Conservation (phyloP, 2,797 vertebrate genomes). For the Notolabrus celidotus region DNA sequence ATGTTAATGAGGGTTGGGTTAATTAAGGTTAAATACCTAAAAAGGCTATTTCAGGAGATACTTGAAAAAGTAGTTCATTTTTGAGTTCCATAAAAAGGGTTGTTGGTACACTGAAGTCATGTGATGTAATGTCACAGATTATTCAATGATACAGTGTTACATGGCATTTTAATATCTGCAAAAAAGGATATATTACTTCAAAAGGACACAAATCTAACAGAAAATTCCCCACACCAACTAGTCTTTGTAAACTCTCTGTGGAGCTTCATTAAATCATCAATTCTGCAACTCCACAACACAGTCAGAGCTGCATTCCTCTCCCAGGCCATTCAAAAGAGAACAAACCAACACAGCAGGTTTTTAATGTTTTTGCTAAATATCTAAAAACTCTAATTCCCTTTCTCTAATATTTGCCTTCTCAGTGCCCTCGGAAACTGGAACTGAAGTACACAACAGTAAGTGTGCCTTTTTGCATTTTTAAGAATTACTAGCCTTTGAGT, state of each 20-base stretch:
- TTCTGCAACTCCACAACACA: slow-evolving; percentile 27
- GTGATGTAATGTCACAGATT: no score
- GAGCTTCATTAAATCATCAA: slow-evolving; percentile 23
- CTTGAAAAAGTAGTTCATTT: background rate
- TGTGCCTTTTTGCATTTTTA: slow-evolving; percentile 14
- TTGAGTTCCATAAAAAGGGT: no score
- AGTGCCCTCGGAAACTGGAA: slow-evolving; percentile 88
- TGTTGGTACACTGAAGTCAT: no score
- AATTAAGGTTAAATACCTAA: no score
- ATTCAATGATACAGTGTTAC: no score
- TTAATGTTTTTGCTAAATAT: slow-evolving; percentile 27
- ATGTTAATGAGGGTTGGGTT: no score
- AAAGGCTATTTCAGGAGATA: no score
- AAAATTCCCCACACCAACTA: background rate
- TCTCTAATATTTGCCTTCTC: slow-evolving; percentile 40
- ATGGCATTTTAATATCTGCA: no score
- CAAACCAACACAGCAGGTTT: background rate
- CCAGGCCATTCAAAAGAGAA: background rate
- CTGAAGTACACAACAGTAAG: slow-evolving; percentile 66
- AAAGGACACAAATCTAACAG: background rate
- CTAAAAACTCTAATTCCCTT: slow-evolving; percentile 22
- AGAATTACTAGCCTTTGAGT: slow-evolving; percentile 3
- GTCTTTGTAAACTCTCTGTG: slow-evolving; percentile 15
- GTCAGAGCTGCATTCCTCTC: slow-evolving; percentile 20
- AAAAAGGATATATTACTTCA: background rate